phyloP scores from a whole-genome alignment of 2,797 vertebrate species.

The Percopsis omiscomaycus region DNA sequence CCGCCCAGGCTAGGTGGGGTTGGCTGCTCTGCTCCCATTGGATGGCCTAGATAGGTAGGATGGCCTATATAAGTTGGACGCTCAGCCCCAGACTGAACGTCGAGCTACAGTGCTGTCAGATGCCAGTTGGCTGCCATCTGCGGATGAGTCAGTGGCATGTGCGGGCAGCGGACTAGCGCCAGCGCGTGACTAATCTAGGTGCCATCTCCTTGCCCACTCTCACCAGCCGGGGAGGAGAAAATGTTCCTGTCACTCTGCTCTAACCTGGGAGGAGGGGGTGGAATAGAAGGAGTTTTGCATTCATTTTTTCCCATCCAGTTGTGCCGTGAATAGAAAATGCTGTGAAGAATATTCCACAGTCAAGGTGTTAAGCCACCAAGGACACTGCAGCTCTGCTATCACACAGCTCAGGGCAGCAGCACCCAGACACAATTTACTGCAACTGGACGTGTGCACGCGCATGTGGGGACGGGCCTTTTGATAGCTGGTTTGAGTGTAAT shows the following conservation, averaged over 20 bases:
- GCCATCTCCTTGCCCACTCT: conserved; percentile 70
- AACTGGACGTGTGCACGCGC: conserved; percentile 44
- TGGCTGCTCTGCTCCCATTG: conserved; percentile 36
- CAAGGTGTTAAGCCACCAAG: conserved; percentile 59
- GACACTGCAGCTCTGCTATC: conserved; percentile 67
- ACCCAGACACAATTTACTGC: conserved; percentile 50
- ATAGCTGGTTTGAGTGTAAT: not conserved
- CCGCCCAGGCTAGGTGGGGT: conserved; percentile 38
- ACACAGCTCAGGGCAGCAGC: conserved; percentile 61
- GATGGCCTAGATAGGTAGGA: conserved; percentile 63
- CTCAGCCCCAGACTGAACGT: conserved; percentile 29
- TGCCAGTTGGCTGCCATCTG: conserved; percentile 72
- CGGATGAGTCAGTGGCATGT: conserved; percentile 64
- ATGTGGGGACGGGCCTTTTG: conserved; percentile 19
- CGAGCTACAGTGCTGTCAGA: conserved; percentile 49
- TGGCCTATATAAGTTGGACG: conserved; percentile 65
- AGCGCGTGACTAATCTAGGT: conserved; percentile 70
- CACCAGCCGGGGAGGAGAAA: conserved; percentile 55
- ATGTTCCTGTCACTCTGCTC: conserved; percentile 66
- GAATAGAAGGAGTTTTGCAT: conserved; percentile 40
- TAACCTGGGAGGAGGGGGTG: conserved; percentile 44
- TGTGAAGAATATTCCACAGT: conserved; percentile 66
- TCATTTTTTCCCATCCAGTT: conserved; percentile 52
- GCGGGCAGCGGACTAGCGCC: conserved; percentile 46
- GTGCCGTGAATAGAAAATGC: conserved; percentile 68